phyloP scores from a whole-genome alignment of 1,140 invertebrate genomes.

The Lepeophtheirus salmonis region DNA sequence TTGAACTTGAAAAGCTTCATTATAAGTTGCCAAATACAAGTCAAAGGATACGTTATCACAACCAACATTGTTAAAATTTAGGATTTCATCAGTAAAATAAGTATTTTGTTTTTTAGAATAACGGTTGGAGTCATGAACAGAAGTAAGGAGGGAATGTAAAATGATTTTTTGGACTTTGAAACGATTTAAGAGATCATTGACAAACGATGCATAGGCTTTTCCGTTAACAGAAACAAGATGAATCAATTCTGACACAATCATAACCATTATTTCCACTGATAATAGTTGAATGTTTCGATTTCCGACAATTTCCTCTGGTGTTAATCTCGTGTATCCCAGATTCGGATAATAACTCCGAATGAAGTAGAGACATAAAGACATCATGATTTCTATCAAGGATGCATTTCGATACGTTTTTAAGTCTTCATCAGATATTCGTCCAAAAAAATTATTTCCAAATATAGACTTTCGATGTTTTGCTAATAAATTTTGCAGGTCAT shows the following conservation, averaged over 20 bases:
- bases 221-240: conserved; percentile 62
- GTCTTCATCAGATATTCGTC: conserved; percentile 37
- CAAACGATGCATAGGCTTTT: conserved; percentile 57
- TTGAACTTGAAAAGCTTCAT: conserved; percentile 53
- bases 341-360: conserved; percentile 61
- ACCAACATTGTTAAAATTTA: conserved; percentile 54
- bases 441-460: conserved; percentile 54
- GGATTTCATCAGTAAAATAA: conserved; percentile 57
- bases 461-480: conserved; percentile 59
- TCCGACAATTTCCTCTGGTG: conserved; percentile 48
- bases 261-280: conserved; percentile 52
- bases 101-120: conserved; percentile 17
- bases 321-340: conserved; percentile 40
- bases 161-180: conserved; percentile 77
- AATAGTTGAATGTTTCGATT: conserved; percentile 48
- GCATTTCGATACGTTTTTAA: conserved; percentile 39
- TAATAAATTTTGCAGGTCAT: conserved; percentile 40
- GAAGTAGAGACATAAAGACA: conserved; percentile 57
- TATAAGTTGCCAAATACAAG: neutral
- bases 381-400: conserved; percentile 63
- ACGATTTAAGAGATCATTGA: conserved; percentile 54
- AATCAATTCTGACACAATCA: conserved; percentile 43
- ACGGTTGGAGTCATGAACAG: conserved; percentile 39
- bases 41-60: conserved; percentile 16
- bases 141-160: conserved; percentile 59